A percentile compares a stretch with the other conserved stretches of the same genome.
Evolutionary conservation across 2,797 vertebrate genomes (phyloP).

Genomic region (Rhinophrynus dorsalis): DNA sequence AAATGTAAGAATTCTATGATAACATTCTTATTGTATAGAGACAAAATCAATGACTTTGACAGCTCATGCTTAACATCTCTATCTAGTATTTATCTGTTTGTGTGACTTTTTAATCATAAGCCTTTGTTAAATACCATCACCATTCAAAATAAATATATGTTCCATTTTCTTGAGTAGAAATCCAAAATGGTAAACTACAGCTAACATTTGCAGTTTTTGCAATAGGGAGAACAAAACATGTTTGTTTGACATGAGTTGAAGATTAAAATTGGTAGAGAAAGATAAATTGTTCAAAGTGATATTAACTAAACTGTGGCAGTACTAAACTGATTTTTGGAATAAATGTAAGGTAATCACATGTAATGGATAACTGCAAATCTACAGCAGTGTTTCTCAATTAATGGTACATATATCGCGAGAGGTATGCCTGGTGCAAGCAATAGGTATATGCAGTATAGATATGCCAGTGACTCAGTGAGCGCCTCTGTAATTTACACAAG

Average conservation of each 20-base stretch:
- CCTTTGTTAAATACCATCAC: conserved; percentile 20
- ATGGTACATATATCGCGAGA: too few relatives aligned
- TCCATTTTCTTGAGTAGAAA: background rate
- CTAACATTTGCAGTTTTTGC: conserved; percentile 19
- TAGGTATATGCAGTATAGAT: too few relatives aligned
- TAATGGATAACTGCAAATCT: too few relatives aligned
- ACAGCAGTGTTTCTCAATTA: too few relatives aligned
- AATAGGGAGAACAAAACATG: background rate
- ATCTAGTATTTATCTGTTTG: background rate
- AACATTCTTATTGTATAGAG: too few relatives aligned
- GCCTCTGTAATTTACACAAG: too few relatives aligned
- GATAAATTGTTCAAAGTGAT: background rate
- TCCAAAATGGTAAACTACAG: conserved; percentile 5
- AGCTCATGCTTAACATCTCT: background rate
- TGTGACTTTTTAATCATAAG: conserved; percentile 12
- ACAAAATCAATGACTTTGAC: background rate
- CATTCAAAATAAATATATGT: conserved; percentile 3
- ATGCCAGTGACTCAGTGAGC: too few relatives aligned
- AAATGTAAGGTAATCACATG: too few relatives aligned
- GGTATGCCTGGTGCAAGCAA: too few relatives aligned
- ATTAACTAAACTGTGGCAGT: background rate
- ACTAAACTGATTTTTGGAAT: too few relatives aligned
- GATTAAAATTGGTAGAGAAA: background rate
- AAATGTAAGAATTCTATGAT: too few relatives aligned
- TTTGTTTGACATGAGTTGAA: background rate